Percentiles rank a stretch among this genome's conserved stretches.
Evolutionary conservation across 2,113 vertebrate species (phyloP).

Genomic region (Crotalus viridis): DNA sequence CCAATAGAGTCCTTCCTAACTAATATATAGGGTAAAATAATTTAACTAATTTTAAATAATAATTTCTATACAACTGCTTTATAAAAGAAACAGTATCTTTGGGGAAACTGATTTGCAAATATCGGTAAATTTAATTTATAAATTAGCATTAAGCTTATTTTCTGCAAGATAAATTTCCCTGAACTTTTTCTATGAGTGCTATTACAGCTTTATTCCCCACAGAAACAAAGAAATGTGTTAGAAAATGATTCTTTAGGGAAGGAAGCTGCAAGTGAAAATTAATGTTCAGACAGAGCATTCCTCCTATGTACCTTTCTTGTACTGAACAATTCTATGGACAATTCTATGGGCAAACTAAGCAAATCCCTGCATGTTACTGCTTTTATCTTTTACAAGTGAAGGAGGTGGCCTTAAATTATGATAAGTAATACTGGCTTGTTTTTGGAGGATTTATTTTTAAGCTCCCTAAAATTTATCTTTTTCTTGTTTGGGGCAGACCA

Average conservation of each 20-base stretch:
- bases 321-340: neutral
- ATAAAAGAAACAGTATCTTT: neutral
- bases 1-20: neutral
- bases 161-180: neutral
- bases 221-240: neutral
- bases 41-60: constrained; percentile 23
- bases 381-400: neutral
- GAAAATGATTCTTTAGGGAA: neutral
- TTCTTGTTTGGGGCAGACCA: neutral
- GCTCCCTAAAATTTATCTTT: neutral
- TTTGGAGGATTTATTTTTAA: neutral
- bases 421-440: neutral
- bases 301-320: neutral
- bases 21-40: constrained; percentile 37
- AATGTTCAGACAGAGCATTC: neutral
- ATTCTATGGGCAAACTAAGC: neutral
- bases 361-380: neutral
- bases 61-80: neutral
- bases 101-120: neutral
- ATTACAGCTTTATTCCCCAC: neutral
- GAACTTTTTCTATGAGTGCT: neutral
- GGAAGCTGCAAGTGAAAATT: neutral
- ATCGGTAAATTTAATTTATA: neutral
- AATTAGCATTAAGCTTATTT: neutral
- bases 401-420: neutral